Base-by-base conservation (phyloP, 2,113 vertebrate species). In the Microtus richardsoni region DNA sequence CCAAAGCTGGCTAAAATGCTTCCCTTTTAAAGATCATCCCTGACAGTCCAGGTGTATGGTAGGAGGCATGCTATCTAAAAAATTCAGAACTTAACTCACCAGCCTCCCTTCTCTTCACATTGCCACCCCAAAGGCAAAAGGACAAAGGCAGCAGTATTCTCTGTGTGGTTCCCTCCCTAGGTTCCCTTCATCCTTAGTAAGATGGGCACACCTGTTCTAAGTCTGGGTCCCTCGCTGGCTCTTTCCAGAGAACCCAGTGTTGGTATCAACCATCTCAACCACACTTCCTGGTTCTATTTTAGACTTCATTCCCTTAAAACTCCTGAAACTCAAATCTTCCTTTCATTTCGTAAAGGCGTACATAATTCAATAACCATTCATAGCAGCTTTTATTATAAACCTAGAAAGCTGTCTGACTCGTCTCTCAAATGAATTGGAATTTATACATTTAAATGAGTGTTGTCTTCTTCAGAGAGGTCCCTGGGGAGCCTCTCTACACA, bases 361-460 rank as follows among this genome's bases (percentile, higher is more conserved):
- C 52, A 60, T 89, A 91, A 91, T 87, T 93, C 68, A 90, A 26
- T 82, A 88, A 80, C 91, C 58, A 90, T 54, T 87, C 49, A 28
- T 36, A 49, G 74, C 2, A 9, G 30, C 68, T 60, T 88, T 60
- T 47, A 80, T 47, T 58, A 36, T 77, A 66, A 14, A 49, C 66
- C 49, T 80, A 36, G 58, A 77, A 91, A 88, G 71, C 52, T 79
- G 92, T 75, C 89, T 75, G 75, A 88, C 49, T 79, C 58, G 84
- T 89, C 62, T 87, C 89, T 78, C 78, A 96, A 92, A 92, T 52
- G 71, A 96, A 95, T 49, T 82, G 85, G 92, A 96, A 95, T 95
- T 92, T 89, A 94, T 92, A 92, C 85, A 96, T 88, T 92, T 66
- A 88, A 88, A 97, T 88, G 93, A 96, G 74, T 9, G 17, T 60